Conservation (phyloP, 2,888 invertebrate species). For the Andrena dorsata region DNA sequence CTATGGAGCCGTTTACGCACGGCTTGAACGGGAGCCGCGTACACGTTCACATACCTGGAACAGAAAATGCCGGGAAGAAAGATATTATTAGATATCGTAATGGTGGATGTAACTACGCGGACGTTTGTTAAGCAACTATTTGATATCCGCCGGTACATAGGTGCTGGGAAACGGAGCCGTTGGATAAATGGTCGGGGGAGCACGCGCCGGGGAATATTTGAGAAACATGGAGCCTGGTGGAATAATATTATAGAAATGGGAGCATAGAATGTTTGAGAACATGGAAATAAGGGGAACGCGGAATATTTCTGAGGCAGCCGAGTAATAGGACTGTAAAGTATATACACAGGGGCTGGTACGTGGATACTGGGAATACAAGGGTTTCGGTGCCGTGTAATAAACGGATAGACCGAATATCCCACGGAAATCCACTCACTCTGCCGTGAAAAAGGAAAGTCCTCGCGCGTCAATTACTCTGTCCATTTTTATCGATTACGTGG, state of each 20-base stretch:
- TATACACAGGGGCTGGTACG: not conserved
- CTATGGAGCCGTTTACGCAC: not conserved
- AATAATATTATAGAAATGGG: slow-evolving; percentile 60
- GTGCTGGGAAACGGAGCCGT: slow-evolving; percentile 13
- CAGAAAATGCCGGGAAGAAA: slow-evolving; percentile 15
- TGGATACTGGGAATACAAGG: slow-evolving; percentile 13
- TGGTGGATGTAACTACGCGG: slow-evolving; percentile 4
- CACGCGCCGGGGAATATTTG: slow-evolving; percentile 35
- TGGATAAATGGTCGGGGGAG: slow-evolving; percentile 19
- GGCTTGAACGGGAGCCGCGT: not conserved
- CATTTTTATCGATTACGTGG: slow-evolving; percentile 16
- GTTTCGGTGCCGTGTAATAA: not conserved
- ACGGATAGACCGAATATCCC: not conserved
- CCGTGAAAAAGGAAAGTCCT: not conserved
- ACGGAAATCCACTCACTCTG: not conserved
- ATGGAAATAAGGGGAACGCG: slow-evolving; percentile 53
- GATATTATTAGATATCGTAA: slow-evolving; percentile 23
- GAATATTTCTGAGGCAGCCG: slow-evolving; percentile 39
- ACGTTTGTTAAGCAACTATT: slow-evolving; percentile 45
- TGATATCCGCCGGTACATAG: slow-evolving; percentile 29
- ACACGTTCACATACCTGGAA: slow-evolving; percentile 52
- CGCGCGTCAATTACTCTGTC: slow-evolving; percentile 3
- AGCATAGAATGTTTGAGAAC: slow-evolving; percentile 51
- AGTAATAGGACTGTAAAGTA: slow-evolving; percentile 50
- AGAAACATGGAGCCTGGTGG: slow-evolving; percentile 39